Base-by-base conservation (phyloP, 2,113 vertebrate genomes). In the Chitala chitala region DNA sequence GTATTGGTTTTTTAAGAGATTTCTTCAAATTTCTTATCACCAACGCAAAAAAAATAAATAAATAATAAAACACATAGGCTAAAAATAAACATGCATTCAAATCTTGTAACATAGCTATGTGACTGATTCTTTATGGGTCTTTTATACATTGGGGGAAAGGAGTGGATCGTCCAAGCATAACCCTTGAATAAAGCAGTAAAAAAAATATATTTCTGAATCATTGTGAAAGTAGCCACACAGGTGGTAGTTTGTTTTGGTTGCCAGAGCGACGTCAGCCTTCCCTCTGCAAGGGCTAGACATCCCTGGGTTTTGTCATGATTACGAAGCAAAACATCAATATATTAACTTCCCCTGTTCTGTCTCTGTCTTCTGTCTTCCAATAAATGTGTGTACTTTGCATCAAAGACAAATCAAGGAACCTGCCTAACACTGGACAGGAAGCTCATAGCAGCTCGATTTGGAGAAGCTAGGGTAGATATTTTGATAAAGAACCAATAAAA, bases 341-440 rank as follows among this genome's bases (percentile, higher is more conserved):
- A 1, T 1, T 1, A n/a, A n/a, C 68, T 20, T 48, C 20, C 9
- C 65, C 26, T 7, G 12, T 26, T 8, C 20, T 10, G 13, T 6
- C 44, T 5, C 24, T 1, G 31, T 24, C 44, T 12, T 40, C 17
- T 33, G 1, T 26, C 26, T 12, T 17, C 66, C 3, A n/a, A 42
- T 8, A 73, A 33, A 36, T 29, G 17, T 20, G 13, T 31, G 12
- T 46, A 9, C 55, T 59, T 24, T 61, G 31, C 40, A 59, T 61
- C 31, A 59, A 38, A 48, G 55, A 46, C 7, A 61, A 46, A 46
- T 58, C 24, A 48, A 73, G 71, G 71, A 63, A 46, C 42, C 24
- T 48, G 20, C 42, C 5, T 26, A 73, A 50, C 58, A 51, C 20
- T 46, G 42, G 55, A 46, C 20, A 53, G 22, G 26, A n/a, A n/a